Evolutionary conservation across 1,140 invertebrate species (phyloP).

Genomic region (Leptonema lineaticorne): DNA sequence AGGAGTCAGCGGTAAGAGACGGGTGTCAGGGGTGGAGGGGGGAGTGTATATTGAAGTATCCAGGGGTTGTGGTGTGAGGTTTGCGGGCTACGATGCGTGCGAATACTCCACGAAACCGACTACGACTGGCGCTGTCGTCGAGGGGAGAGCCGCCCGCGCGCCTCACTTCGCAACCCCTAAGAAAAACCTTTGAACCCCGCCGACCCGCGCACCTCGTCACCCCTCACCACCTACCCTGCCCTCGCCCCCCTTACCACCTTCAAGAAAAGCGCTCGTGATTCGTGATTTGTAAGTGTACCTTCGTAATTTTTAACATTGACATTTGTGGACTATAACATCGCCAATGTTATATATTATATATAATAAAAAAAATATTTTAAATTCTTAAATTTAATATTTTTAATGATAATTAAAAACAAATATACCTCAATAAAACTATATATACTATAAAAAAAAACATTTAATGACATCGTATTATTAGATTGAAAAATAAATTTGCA

Average conservation of each 20-base stretch:
- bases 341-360: too few species aligned
- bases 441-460: too few species aligned
- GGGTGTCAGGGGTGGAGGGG: not conserved
- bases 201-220: not conserved
- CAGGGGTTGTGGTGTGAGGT: not conserved
- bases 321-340: too few species aligned
- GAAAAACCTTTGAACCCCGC: not conserved
- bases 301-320: conserved; percentile 39
- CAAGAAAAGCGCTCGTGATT: conserved; percentile 31
- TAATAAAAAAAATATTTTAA: not conserved
- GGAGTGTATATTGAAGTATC: not conserved
- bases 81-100: conserved; percentile 1
- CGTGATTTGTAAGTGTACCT: conserved; percentile 33
- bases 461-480: too few species aligned
- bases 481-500: too few species aligned
- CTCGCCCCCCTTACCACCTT: conserved; percentile 5
- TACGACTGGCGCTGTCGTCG: conserved; percentile 22
- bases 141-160: not conserved
- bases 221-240: not conserved
- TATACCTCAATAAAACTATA: too few species aligned
- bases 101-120: not conserved
- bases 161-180: conserved; percentile 15
- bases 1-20: not conserved
- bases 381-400: not conserved
- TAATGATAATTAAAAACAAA: too few species aligned